Evolutionary conservation across 2,888 invertebrate species (phyloP).

Genomic region (Andrena trimmerana): DNA sequence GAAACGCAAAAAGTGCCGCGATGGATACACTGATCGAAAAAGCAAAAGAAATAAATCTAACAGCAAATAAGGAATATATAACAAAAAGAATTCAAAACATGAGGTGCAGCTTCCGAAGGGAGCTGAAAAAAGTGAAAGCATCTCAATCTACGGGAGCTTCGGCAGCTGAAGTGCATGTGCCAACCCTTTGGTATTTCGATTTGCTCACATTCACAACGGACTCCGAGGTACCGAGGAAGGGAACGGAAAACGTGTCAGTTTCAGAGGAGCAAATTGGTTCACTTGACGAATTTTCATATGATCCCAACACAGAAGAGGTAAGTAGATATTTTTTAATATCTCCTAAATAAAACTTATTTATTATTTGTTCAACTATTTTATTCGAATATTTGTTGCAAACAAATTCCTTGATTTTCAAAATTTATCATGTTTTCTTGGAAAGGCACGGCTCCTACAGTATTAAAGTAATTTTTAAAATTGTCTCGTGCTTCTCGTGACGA

Average conservation of each 20-base stretch:
- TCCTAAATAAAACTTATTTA: background rate
- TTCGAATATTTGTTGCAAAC: background rate
- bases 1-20: too few species aligned
- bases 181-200: background rate
- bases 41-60: too few species aligned
- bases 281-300: background rate
- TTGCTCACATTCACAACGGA: background rate
- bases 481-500: background rate
- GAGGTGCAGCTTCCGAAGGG: constrained; percentile 6
- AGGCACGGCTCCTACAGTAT: background rate
- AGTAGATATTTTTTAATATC: background rate
- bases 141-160: background rate
- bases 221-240: background rate
- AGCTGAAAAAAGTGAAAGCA: constrained; percentile 5
- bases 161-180: too few species aligned
- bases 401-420: background rate
- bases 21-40: too few species aligned
- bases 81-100: constrained; percentile 9
- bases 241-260: background rate
- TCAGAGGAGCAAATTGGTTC: background rate
- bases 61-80: constrained; percentile 4
- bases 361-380: background rate
- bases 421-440: background rate
- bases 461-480: background rate
- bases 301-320: background rate